Percentiles rank a stretch among this genome's conserved stretches.
Evolutionary conservation across 2,113 vertebrate genomes (phyloP).

Genomic region (Elachura formosa): DNA sequence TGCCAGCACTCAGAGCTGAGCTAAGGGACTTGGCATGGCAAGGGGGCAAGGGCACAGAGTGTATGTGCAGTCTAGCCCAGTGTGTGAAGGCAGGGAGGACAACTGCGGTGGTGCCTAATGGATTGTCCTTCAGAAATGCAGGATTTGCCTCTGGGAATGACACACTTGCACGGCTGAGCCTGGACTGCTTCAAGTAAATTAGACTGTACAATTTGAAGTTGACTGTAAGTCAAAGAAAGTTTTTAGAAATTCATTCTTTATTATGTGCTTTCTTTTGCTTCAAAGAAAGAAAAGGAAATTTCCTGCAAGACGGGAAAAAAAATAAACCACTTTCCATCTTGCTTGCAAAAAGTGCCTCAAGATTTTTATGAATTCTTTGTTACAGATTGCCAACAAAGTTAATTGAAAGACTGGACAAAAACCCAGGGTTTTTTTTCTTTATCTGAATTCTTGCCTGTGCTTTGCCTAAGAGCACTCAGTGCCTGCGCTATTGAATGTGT

Average conservation of each 20-base stretch:
- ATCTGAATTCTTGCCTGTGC: neutral
- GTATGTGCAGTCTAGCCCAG: neutral
- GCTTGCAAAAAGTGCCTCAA: slow-evolving; percentile 3
- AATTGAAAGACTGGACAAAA: slow-evolving; percentile 27
- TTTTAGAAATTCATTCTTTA: slow-evolving; percentile 1
- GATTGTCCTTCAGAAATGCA: neutral
- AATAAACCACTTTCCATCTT: neutral
- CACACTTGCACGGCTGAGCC: neutral
- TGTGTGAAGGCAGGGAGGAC: neutral
- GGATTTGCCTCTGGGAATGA: neutral
- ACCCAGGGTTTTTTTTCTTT: neutral
- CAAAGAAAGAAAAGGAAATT: slow-evolving; percentile 27
- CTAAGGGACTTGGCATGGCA: fast-evolving
- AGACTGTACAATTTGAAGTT: slow-evolving; percentile 43
- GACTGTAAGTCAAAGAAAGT: slow-evolving; percentile 10
- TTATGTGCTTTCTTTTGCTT: slow-evolving; percentile 18
- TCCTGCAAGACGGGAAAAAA: neutral
- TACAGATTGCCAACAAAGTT: slow-evolving; percentile 21
- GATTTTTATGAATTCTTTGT: neutral
- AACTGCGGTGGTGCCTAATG: neutral
- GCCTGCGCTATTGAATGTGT: neutral
- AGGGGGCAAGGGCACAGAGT: neutral
- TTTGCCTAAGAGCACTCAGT: slow-evolving; percentile 38
- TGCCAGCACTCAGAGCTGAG: neutral
- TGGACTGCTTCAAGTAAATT: slow-evolving; percentile 38